These are phyloP conservation scores for Yponomeuta evonymella DNA, from an alignment of 2,888 invertebrate species.

Conservation along the genomic window DNA sequence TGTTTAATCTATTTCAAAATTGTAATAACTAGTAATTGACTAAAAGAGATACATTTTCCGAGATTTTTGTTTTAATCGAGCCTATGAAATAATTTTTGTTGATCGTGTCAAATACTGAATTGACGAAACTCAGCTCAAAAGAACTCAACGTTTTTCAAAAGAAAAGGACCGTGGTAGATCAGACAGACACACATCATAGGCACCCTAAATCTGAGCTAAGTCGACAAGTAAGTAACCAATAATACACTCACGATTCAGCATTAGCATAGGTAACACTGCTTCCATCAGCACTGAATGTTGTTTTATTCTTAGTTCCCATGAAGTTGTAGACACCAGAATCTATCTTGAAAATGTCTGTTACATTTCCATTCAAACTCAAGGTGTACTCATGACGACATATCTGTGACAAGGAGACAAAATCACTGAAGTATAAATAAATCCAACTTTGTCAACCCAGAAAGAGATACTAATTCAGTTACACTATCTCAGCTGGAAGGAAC, in stretches of 20 bases:
- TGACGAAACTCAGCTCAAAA: too few relatives aligned
- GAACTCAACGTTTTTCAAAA: too few relatives aligned
- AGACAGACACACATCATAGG: too few relatives aligned
- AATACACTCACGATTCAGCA: constrained; percentile 54
- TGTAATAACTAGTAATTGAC: too few relatives aligned
- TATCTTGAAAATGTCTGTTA: constrained; percentile 27
- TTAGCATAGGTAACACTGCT: constrained; percentile 47
- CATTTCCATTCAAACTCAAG: constrained; percentile 26
- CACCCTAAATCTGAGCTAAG: too few relatives aligned
- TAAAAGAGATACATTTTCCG: too few relatives aligned
- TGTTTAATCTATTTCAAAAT: too few relatives aligned
- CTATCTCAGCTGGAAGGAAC: background rate
- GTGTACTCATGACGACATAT: constrained; percentile 44
- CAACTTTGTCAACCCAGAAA: background rate
- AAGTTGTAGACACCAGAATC: constrained; percentile 40
- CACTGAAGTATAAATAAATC: constrained; percentile 1
- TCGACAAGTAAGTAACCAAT: background rate
- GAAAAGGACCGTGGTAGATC: too few relatives aligned
- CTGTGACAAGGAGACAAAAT: constrained; percentile 34
- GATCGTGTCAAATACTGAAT: too few relatives aligned
- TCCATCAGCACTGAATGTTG: constrained; percentile 44
- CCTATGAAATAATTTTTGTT: too few relatives aligned
- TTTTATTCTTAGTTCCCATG: constrained; percentile 40
- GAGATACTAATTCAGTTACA: background rate
- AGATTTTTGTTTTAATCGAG: too few relatives aligned